Evolutionary conservation across 2,113 vertebrate species (phyloP).

Genomic region (Pycnonotus jocosus): DNA sequence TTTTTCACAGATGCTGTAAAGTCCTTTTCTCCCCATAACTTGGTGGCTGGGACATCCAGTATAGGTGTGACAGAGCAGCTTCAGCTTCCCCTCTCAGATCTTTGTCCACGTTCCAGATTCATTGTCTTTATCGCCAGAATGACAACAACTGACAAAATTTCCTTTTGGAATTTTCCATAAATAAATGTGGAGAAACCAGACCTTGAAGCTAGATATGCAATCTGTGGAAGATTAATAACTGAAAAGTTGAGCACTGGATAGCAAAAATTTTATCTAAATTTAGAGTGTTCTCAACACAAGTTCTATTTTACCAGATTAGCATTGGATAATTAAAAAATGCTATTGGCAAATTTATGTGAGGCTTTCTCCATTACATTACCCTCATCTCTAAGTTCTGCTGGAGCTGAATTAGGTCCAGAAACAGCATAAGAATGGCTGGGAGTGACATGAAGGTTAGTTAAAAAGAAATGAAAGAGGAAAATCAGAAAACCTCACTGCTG

Average conservation of each 20-base stretch:
- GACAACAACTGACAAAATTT: background rate
- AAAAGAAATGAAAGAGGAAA: background rate
- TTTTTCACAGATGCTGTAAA: background rate
- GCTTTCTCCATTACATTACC: background rate
- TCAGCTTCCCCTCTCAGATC: background rate
- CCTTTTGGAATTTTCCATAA: background rate
- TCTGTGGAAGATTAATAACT: background rate
- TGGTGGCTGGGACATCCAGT: background rate
- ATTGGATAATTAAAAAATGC: background rate
- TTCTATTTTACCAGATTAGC: background rate
- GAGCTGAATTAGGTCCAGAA: background rate
- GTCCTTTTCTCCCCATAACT: background rate
- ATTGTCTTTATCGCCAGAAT: background rate
- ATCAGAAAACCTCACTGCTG: background rate
- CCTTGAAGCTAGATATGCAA: background rate
- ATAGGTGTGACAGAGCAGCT: background rate
- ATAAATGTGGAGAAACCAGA: background rate
- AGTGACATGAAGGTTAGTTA: background rate
- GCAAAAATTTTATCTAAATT: background rate
- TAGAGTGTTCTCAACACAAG: background rate
- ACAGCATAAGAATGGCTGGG: background rate
- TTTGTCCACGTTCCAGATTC: background rate
- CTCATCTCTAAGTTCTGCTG: background rate
- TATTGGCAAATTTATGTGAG: background rate
- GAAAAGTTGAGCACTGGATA: background rate